Percentiles rank a stretch among this genome's conserved stretches.
Evolutionary conservation across 2,113 vertebrate genomes (phyloP).

Genomic region (Mirza zaza): DNA sequence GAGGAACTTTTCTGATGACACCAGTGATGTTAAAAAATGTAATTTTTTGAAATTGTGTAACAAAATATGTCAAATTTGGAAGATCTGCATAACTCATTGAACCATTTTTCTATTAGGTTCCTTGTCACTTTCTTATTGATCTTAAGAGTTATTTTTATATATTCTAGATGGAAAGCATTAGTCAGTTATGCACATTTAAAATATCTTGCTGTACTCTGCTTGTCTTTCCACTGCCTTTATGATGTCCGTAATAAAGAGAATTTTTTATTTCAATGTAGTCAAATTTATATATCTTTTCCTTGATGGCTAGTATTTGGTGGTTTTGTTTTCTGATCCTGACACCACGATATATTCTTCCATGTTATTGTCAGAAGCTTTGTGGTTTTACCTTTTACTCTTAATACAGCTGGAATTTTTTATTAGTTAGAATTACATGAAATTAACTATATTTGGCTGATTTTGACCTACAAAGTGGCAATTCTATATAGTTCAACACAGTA

Average conservation of each 20-base stretch:
- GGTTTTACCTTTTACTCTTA: conserved; percentile 12
- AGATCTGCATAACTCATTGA: conserved; percentile 42
- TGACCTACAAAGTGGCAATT: not conserved
- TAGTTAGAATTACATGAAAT: not conserved
- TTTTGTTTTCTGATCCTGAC: conserved; percentile 6
- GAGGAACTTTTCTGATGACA: conserved; percentile 2
- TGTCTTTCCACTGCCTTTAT: not conserved
- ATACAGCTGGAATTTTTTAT: not conserved
- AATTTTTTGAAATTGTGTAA: conserved; percentile 25
- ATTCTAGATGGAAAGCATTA: not conserved
- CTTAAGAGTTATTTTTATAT: not conserved
- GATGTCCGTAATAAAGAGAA: not conserved
- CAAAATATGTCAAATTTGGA: conserved; percentile 58
- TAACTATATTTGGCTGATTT: not conserved
- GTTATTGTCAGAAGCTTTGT: not conserved
- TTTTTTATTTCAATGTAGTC: not conserved
- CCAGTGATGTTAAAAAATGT: conserved; percentile 12
- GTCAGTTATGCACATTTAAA: not conserved
- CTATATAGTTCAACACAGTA: not conserved
- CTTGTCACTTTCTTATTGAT: conserved; percentile 25
- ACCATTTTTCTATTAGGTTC: not conserved
- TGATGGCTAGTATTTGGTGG: not conserved
- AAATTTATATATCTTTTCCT: not conserved
- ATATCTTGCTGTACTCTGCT: not conserved
- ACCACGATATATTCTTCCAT: not conserved